Evolutionary conservation across 2,888 invertebrate genomes (phyloP).

Genomic region (Cerastoderma edule): DNA sequence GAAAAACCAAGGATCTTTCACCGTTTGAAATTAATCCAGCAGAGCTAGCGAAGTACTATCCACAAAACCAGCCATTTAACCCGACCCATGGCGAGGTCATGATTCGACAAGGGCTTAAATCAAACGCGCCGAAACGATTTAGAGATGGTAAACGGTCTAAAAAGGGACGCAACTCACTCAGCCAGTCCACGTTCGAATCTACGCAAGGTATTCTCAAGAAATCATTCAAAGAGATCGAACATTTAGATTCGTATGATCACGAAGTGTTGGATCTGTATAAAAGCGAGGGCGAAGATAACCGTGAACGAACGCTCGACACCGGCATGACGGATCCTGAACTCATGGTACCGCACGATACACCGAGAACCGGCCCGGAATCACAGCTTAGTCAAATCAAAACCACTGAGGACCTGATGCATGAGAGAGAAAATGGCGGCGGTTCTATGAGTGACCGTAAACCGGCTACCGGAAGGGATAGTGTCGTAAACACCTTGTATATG

Average conservation of each 20-base stretch:
- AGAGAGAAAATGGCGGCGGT: background rate
- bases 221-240: slow-evolving; percentile 37
- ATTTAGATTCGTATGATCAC: slow-evolving; percentile 47
- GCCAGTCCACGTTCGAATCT: background rate
- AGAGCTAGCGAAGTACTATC: slow-evolving; percentile 65
- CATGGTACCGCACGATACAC: slow-evolving; percentile 46
- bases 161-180: background rate
- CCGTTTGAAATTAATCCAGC: slow-evolving; percentile 65
- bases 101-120: slow-evolving; percentile 60
- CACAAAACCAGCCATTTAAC: slow-evolving; percentile 52
- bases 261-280: slow-evolving; percentile 27
- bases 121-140: slow-evolving; percentile 52
- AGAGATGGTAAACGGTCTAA: slow-evolving; percentile 30
- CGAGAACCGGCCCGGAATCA: slow-evolving; percentile 46
- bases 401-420: slow-evolving; percentile 17
- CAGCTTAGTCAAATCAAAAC: slow-evolving; percentile 26
- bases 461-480: background rate
- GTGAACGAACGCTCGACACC: slow-evolving; percentile 16
- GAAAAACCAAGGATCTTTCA: slow-evolving; percentile 69
- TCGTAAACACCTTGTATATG: background rate
- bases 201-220: slow-evolving; percentile 20
- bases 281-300: slow-evolving; percentile 8
- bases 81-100: slow-evolving; percentile 64
- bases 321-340: slow-evolving; percentile 37
- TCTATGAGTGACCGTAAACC: background rate